phyloP scores from a whole-genome alignment of 2,888 invertebrate genomes.

The Microplitis manilae region DNA sequence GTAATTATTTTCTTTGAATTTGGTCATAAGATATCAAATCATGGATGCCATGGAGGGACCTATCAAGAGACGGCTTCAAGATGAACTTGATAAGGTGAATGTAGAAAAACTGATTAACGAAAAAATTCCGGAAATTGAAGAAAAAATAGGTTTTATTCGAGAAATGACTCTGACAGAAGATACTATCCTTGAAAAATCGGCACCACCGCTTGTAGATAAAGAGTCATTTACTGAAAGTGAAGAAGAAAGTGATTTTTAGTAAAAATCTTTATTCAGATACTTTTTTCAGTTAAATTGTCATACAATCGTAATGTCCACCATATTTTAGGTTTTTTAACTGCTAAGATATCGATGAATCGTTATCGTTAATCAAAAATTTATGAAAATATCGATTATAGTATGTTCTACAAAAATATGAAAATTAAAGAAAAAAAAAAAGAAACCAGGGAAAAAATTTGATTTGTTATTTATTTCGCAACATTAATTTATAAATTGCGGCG shows the following conservation, averaged over 20 bases:
- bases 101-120: conserved; percentile 83
- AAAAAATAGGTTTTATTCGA: conserved; percentile 71
- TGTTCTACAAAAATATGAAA: too few species aligned
- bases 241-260: conserved; percentile 59
- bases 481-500: too few species aligned
- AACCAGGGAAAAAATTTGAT: too few species aligned
- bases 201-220: conserved; percentile 56
- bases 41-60: conserved; percentile 89
- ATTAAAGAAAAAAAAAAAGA: too few species aligned
- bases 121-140: conserved; percentile 79
- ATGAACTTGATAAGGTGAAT: conserved; percentile 82
- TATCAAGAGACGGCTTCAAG: conserved; percentile 81
- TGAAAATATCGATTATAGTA: too few species aligned
- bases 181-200: conserved; percentile 57
- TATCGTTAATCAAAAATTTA: too few species aligned
- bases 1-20: neutral
- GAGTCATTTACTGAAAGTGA: conserved; percentile 67
- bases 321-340: too few species aligned
- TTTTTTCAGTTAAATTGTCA: neutral
- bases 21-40: conserved; percentile 78
- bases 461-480: too few species aligned
- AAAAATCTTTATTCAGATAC: neutral
- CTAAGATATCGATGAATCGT: too few species aligned
- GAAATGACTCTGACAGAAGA: conserved; percentile 58
- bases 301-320: too few species aligned